A percentile compares a stretch with the other conserved stretches of the same genome.
These are phyloP conservation scores for Temnothorax curvispinosus DNA, from an alignment of 1,140 invertebrate genomes.

Conservation along the genomic window DNA sequence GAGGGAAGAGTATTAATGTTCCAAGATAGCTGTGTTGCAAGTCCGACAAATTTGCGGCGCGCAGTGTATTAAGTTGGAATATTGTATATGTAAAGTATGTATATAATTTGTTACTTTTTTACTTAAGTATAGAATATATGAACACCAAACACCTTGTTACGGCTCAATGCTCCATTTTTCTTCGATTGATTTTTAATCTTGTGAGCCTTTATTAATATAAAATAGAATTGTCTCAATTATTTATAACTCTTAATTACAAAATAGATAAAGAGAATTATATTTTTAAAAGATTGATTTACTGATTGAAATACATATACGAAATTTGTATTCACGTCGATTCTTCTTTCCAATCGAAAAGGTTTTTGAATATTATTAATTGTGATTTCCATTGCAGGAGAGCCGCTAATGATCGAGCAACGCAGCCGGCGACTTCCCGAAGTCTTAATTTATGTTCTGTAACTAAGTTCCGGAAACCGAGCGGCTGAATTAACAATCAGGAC, in stretches of 20 bases:
- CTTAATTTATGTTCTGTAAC: conserved; percentile 56
- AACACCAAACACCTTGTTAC: no score
- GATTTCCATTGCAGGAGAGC: conserved; percentile 8
- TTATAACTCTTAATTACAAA: not conserved
- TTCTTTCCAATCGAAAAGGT: not conserved
- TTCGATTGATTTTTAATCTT: no score
- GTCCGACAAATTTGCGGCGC: no score
- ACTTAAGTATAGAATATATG: no score
- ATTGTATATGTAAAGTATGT: no score
- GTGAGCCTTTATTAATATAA: no score
- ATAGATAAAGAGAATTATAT: not conserved
- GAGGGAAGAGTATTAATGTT: no score
- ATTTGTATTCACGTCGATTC: not conserved
- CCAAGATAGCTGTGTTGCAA: no score
- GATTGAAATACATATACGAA: not conserved
- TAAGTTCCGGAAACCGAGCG: conserved; percentile 34
- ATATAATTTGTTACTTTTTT: no score
- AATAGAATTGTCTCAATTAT: no score
- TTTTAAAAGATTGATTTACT: not conserved
- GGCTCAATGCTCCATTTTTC: no score
- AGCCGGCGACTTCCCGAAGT: conserved; percentile 20
- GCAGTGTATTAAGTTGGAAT: no score
- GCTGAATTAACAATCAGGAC: conserved; percentile 47
- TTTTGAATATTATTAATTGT: not conserved
- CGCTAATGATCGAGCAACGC: conserved; percentile 20